Conservation (phyloP, 2,797 vertebrate species). For the Melanotaenia boesemani region DNA sequence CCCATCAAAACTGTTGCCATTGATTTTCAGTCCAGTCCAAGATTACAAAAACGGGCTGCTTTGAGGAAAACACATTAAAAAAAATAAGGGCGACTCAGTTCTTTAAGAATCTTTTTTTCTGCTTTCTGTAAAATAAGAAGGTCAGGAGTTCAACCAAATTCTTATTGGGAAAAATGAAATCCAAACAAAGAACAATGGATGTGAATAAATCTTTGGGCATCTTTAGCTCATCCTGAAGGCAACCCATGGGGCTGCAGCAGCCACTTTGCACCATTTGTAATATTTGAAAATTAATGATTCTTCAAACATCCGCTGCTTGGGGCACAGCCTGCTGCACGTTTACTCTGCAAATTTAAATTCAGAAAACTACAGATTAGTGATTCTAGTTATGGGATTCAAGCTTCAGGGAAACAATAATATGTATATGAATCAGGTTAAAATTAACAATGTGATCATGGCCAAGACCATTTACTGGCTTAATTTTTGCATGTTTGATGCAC, state of each 20-base stretch:
- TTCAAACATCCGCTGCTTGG: slow-evolving; percentile 10
- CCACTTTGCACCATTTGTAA: slow-evolving; percentile 8
- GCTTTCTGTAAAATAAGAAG: background rate
- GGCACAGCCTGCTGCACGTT: slow-evolving; percentile 1
- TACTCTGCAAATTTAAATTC: background rate
- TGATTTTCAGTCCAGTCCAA: no score
- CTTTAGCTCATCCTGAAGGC: background rate
- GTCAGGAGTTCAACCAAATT: background rate
- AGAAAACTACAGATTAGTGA: background rate
- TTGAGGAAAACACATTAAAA: background rate
- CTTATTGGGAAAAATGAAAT: background rate
- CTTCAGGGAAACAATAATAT: background rate
- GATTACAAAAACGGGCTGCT: background rate
- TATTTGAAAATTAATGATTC: background rate
- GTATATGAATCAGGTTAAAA: no score
- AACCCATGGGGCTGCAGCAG: slow-evolving; percentile 5
- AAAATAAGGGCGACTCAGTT: background rate
- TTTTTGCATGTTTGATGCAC: slow-evolving; percentile 6
- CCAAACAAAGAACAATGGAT: background rate
- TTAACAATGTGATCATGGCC: background rate
- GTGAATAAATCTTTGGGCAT: slow-evolving; percentile 7
- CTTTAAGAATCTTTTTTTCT: background rate
- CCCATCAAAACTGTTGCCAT: no score
- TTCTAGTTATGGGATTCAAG: background rate
- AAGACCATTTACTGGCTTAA: background rate